A percentile compares a stretch with the other conserved stretches of the same genome.
These are phyloP conservation scores for Uria lomvia DNA, from an alignment of 2,113 vertebrate genomes.

Conservation along the genomic window DNA sequence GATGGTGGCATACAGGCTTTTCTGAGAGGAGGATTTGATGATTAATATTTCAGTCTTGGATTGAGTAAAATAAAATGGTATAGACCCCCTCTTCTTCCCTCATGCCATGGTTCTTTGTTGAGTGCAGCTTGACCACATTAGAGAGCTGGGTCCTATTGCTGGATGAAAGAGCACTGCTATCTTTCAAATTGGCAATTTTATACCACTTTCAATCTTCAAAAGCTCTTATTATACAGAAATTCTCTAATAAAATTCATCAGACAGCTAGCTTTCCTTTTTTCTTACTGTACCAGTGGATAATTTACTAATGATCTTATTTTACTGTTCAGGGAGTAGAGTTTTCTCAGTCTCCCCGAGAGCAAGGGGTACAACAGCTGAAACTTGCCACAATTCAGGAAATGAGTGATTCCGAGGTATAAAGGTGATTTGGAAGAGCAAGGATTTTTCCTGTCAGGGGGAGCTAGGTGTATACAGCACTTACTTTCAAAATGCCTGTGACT, in stretches of 20 bases:
- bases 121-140: not conserved
- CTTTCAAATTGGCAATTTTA: conserved; percentile 49
- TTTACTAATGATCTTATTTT: conserved; percentile 55
- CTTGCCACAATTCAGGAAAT: not conserved
- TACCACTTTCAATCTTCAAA: conserved; percentile 42
- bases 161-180: conserved; percentile 10
- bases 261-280: conserved; percentile 1
- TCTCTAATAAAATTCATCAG: conserved; percentile 49
- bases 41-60: not conserved
- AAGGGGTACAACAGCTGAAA: not conserved
- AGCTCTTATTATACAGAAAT: conserved; percentile 43
- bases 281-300: not conserved
- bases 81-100: not conserved
- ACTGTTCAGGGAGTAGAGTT: conserved; percentile 18
- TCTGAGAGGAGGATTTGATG: not conserved
- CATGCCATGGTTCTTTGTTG: not conserved
- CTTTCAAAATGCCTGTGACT: not conserved
- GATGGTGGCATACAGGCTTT: not conserved
- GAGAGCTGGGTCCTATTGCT: not conserved
- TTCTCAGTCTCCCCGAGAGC: not conserved
- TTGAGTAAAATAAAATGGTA: not conserved
- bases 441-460: not conserved
- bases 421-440: not conserved
- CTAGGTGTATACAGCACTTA: not conserved
- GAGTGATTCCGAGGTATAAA: not conserved